Percentiles rank a stretch among this genome's conserved stretches.
Evolutionary conservation across 1,140 invertebrate genomes (phyloP).

Genomic region (Holcopasites calliopsidis): DNA sequence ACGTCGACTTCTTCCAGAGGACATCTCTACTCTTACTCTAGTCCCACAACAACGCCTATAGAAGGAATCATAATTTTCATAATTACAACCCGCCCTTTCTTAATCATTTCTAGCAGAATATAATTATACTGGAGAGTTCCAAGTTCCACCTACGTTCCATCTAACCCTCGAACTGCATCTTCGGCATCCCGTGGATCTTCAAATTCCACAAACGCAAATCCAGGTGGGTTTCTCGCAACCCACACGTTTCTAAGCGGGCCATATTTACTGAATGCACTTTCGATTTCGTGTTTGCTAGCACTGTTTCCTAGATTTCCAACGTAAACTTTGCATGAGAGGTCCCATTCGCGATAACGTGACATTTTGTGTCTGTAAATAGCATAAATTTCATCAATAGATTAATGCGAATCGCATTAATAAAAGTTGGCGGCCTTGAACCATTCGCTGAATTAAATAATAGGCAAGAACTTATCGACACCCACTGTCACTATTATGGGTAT

Average conservation of each 20-base stretch:
- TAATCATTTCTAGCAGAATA: too few relatives aligned
- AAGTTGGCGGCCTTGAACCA: too few relatives aligned
- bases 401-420: background rate
- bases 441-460: background rate
- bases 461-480: background rate
- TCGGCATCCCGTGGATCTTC: conserved; percentile 98
- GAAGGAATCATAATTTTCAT: conserved; percentile 33
- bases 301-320: conserved; percentile 97
- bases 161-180: conserved; percentile 96
- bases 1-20: conserved; percentile 89
- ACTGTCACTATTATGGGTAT: conserved; percentile 33
- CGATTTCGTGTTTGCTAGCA: conserved; percentile 94
- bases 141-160: conserved; percentile 95
- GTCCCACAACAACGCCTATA: conserved; percentile 89
- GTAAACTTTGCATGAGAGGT: conserved; percentile 98
- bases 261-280: conserved; percentile 96
- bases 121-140: too few relatives aligned
- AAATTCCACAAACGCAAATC: conserved; percentile 99
- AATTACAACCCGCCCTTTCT: too few relatives aligned
- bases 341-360: conserved; percentile 94
- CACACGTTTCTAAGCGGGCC: conserved; percentile 97
- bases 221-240: conserved; percentile 96
- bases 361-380: conserved; percentile 40
- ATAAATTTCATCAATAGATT: background rate
- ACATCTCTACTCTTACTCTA: conserved; percentile 92